phyloP scores from a whole-genome alignment of 2,888 invertebrate species.

The Lepidocyrtinus sp. region DNA sequence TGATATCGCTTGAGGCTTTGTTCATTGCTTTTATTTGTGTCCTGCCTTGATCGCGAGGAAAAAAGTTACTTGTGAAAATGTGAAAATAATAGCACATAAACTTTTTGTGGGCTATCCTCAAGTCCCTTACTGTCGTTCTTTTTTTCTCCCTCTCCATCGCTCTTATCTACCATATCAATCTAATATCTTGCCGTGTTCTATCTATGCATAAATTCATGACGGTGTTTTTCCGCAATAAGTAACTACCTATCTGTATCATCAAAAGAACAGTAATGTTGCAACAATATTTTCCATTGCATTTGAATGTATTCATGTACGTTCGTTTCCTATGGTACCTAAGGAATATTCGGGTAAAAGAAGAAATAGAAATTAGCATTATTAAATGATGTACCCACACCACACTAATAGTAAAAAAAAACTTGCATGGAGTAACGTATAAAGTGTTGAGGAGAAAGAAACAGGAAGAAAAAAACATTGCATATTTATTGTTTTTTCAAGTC shows the following conservation, averaged over 20 bases:
- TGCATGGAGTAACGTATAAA: neutral
- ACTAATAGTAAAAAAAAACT: too few species aligned
- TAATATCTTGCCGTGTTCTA: slow-evolving; percentile 6
- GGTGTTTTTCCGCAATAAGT: slow-evolving; percentile 18
- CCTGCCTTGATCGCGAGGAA: too few species aligned
- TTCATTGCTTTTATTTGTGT: slow-evolving; percentile 27
- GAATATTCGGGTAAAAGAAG: neutral
- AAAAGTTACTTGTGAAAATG: slow-evolving; percentile 24
- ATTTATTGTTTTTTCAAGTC: slow-evolving; percentile 39
- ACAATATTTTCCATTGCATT: neutral
- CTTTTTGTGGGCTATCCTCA: slow-evolving; percentile 17
- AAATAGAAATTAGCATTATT: slow-evolving; percentile 53
- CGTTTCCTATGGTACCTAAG: neutral
- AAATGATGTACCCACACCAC: slow-evolving; percentile 26
- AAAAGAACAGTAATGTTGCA: neutral
- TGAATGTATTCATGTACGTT: neutral
- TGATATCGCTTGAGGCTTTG: slow-evolving; percentile 41
- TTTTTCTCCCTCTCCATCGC: neutral
- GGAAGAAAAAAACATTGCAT: slow-evolving; percentile 39
- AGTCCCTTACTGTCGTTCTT: neutral
- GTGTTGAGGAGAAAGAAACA: neutral
- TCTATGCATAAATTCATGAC: slow-evolving; percentile 48
- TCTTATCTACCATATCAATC: slow-evolving; percentile 6
- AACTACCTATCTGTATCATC: slow-evolving; percentile 9
- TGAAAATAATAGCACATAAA: slow-evolving; percentile 39